Evolutionary conservation across 2,888 invertebrate genomes (phyloP), one percentile per base, ranked within the genome.

Genomic region (Kuschelorhynchus macadamiae): DNA sequence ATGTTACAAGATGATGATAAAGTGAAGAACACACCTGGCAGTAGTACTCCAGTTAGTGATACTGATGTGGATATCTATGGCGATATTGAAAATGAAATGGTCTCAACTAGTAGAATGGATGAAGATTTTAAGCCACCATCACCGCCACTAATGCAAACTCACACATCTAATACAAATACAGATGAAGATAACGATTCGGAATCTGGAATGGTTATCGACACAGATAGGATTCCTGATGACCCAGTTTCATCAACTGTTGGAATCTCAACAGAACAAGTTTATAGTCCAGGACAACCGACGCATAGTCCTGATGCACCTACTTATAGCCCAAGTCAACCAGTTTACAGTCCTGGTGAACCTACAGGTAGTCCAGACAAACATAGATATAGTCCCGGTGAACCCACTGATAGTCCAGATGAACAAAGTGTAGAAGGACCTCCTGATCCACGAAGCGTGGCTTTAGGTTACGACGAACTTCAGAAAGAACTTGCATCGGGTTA

Each of bases 51-150:
- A 12, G 74, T 69, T n/a, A 81, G 80, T 20, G 85, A 85, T 14
- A 84, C 85, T 1, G 88, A 89, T 69, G 84, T 87, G 36, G 89
- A 90, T 74, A 86, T 89, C 72, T 90, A 89, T 75, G 87, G 88
- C 70, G 89, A 90, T 71, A 88, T 89, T 44, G 77, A 89, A 77
- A 84, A 85, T 0, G 82, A 81, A 72, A 66, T 71, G 30, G 73
- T 72, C 0, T 74, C 75, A 8, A 68, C 67, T 4, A 68, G 57
- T 33, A 57, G 39, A 60, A 16, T 25, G 8, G 55, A 64, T n/a
- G 53, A 62, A 1, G 53, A 59, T n/a, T 59, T 20, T 25, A 55
- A 32, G 20, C 60, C 71, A 25, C 25, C 56, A 3, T 55, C 63
- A 17, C 64, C 67, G 5, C 59, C 55, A 11, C 30, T 39, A 9